These are phyloP conservation scores for Ochotona curzoniae DNA, from an alignment of 2,113 vertebrate species.

Conservation along the genomic window DNA sequence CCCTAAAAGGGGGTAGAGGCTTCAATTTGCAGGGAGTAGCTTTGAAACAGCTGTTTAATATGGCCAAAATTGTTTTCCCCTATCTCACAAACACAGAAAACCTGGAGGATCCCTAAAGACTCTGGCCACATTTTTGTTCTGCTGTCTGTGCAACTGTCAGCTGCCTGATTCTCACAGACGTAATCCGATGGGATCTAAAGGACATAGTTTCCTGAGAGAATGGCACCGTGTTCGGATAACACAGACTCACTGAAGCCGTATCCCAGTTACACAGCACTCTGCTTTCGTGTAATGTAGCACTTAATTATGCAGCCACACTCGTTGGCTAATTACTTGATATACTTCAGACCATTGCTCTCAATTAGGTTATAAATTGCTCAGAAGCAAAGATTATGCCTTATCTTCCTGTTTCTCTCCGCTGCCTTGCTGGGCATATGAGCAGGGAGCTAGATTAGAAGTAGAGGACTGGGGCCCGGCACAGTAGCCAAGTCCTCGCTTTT, in stretches of 20 bases:
- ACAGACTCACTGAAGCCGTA: not conserved
- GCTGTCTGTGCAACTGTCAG: not conserved
- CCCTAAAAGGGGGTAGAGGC: not conserved
- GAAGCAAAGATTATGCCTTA: not conserved
- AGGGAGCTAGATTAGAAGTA: too few relatives aligned
- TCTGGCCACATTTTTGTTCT: conserved; percentile 26
- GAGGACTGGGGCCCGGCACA: too few relatives aligned
- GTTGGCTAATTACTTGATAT: not conserved
- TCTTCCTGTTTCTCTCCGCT: not conserved
- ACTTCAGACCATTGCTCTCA: not conserved
- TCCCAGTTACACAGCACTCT: not conserved
- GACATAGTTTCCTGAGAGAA: conserved; percentile 19
- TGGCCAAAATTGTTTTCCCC: not conserved
- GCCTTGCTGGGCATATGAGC: too few relatives aligned
- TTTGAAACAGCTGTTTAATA: not conserved
- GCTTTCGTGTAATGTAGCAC: not conserved
- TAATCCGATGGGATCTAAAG: conserved; percentile 12
- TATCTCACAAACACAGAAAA: conserved; percentile 3
- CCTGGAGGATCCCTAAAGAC: not conserved
- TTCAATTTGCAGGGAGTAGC: not conserved
- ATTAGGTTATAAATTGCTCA: not conserved
- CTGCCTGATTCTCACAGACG: conserved; percentile 22
- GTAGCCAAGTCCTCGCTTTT: too few relatives aligned
- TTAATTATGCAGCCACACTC: not conserved
- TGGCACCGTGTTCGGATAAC: not conserved